Percentiles rank a stretch among this genome's conserved stretches.
phyloP scores from a whole-genome alignment of 2,113 vertebrate species.

The Bothrops jararaca region DNA sequence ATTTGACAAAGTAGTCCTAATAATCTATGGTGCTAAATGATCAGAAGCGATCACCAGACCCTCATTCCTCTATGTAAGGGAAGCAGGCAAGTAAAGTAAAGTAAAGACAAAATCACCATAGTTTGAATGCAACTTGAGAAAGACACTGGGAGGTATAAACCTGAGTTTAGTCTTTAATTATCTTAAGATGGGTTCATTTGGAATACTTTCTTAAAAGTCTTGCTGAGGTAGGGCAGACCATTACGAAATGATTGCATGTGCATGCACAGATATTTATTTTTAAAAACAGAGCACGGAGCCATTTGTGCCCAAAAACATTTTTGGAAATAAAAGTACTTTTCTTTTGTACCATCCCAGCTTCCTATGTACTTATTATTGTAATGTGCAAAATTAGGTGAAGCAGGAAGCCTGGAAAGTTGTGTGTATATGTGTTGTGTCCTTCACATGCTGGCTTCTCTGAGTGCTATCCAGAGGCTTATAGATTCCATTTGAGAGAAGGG shows the following conservation, averaged over 20 bases:
- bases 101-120: background rate
- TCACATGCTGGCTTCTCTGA: background rate
- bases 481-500: background rate
- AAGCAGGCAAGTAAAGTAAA: too few species aligned
- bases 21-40: background rate
- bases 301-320: background rate
- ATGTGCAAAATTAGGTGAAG: background rate
- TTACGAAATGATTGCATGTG: background rate
- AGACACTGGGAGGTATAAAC: background rate
- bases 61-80: background rate
- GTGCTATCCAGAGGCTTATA: background rate
- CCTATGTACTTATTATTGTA: background rate
- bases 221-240: background rate
- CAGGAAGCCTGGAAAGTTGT: background rate
- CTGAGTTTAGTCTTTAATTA: background rate
- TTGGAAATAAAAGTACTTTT: background rate
- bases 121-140: background rate
- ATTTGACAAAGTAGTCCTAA: background rate
- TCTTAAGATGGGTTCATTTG: background rate
- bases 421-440: background rate
- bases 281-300: background rate
- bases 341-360: background rate
- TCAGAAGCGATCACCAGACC: background rate
- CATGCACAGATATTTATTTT: background rate
- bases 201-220: background rate